These are phyloP conservation scores for Gymnocephalus cernua DNA, from an alignment of 2,113 vertebrate genomes.

Conservation along the genomic window DNA sequence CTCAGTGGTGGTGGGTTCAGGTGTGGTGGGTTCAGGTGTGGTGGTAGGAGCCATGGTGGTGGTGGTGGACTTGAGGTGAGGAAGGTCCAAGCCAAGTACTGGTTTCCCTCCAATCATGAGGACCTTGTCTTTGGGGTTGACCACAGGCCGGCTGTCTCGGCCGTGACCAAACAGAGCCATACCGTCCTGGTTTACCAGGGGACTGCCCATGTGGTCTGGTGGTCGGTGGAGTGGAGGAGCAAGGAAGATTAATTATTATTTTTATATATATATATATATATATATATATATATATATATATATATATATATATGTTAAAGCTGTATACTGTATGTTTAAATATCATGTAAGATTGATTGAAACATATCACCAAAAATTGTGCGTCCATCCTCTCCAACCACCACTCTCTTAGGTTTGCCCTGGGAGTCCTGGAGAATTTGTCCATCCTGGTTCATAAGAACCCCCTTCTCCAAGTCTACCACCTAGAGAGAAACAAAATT, in stretches of 20 bases:
- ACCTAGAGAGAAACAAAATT: slow-evolving; percentile 80
- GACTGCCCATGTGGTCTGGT: slow-evolving; percentile 92
- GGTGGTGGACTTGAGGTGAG: slow-evolving; percentile 85
- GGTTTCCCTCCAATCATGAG: slow-evolving; percentile 95
- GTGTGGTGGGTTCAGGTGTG: slow-evolving; percentile 74
- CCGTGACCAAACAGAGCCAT: slow-evolving; percentile 95
- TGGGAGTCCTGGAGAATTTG: slow-evolving; percentile 94
- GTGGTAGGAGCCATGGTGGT: slow-evolving; percentile 70
- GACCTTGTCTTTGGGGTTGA: slow-evolving; percentile 93
- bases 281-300: too few species aligned
- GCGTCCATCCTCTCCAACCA: slow-evolving; percentile 94
- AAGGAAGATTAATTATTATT: too few species aligned
- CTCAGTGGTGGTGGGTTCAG: slow-evolving; percentile 66
- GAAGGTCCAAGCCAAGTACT: slow-evolving; percentile 90
- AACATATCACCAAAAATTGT: slow-evolving; percentile 92
- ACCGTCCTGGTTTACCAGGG: slow-evolving; percentile 92
- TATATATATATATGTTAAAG: background rate
- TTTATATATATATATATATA: too few species aligned
- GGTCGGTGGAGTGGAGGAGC: background rate
- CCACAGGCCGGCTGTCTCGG: slow-evolving; percentile 91
- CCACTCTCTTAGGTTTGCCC: slow-evolving; percentile 92
- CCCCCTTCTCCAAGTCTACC: slow-evolving; percentile 91
- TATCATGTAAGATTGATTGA: slow-evolving; percentile 6
- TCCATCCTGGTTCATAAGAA: slow-evolving; percentile 95
- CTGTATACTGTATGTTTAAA: slow-evolving; percentile 7